Conservation (phyloP, 2,113 vertebrate species). For the Philantomba maxwellii region DNA sequence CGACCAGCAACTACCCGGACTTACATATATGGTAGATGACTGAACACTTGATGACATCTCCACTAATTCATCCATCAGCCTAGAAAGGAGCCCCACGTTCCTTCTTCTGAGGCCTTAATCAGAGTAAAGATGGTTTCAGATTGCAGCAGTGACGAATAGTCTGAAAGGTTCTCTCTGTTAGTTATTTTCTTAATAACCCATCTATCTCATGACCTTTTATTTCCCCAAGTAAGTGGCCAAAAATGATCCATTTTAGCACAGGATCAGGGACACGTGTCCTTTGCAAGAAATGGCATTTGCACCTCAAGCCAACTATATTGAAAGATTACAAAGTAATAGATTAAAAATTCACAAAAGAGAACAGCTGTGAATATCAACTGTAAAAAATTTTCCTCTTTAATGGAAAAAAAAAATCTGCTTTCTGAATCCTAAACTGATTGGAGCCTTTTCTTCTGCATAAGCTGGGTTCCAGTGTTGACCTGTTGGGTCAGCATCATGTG, state of each 20-base stretch:
- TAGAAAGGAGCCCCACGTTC: constrained; percentile 86
- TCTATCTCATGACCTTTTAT: constrained; percentile 89
- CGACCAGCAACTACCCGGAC: constrained; percentile 82
- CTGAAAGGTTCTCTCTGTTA: constrained; percentile 91
- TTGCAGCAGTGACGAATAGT: constrained; percentile 83
- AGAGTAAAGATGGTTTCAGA: constrained; percentile 88
- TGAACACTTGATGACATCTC: constrained; percentile 82
- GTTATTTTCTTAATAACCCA: constrained; percentile 90
- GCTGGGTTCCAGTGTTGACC: background rate
- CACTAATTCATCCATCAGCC: constrained; percentile 83
- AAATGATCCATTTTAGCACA: constrained; percentile 81
- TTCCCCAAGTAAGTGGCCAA: constrained; percentile 87
- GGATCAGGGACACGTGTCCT: constrained; percentile 52
- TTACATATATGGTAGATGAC: constrained; percentile 75
- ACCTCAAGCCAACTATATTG: constrained; percentile 84
- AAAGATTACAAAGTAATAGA: constrained; percentile 86
- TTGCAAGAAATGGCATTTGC: constrained; percentile 50
- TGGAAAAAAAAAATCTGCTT: background rate
- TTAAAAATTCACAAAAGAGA: constrained; percentile 87
- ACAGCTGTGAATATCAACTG: constrained; percentile 68
- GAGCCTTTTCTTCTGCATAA: background rate
- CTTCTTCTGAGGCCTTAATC: constrained; percentile 90
- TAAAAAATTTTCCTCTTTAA: constrained; percentile 49
- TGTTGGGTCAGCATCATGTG: background rate
- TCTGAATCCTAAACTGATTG: background rate